Percentiles rank a stretch among this genome's conserved stretches.
These are phyloP conservation scores for Acanthopagrus latus DNA, from an alignment of 2,797 vertebrate species.

Conservation along the genomic window DNA sequence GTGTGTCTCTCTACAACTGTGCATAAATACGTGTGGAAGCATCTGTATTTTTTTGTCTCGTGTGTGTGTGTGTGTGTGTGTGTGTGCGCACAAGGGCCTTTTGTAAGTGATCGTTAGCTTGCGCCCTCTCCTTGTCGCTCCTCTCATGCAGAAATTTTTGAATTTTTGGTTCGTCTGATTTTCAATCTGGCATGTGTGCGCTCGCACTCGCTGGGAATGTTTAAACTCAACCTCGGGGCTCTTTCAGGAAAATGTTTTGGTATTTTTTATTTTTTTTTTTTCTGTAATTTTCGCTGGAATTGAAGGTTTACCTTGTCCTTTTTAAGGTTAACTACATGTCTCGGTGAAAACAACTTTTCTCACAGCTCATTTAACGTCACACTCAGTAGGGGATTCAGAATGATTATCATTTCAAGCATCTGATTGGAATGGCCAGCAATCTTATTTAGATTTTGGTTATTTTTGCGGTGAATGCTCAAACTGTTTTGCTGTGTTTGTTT, in stretches of 20 bases:
- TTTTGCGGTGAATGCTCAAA: not conserved
- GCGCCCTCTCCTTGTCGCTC: constrained; percentile 55
- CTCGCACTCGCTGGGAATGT: constrained; percentile 17
- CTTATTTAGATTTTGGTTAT: not conserved
- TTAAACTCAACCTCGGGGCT: constrained; percentile 48
- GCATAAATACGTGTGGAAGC: constrained; percentile 34
- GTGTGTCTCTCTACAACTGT: not conserved
- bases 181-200: constrained; percentile 23
- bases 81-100: constrained; percentile 9
- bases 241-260: constrained; percentile 24
- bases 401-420: constrained; percentile 38
- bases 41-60: constrained; percentile 30
- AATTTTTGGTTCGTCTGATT: constrained; percentile 44
- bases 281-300: constrained; percentile 20
- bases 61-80: constrained; percentile 6
- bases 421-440: constrained; percentile 17
- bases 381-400: constrained; percentile 6
- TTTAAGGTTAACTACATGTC: constrained; percentile 21
- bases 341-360: constrained; percentile 35
- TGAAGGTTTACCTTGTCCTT: constrained; percentile 18
- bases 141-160: constrained; percentile 58
- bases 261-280: constrained; percentile 39
- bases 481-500: not conserved
- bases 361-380: constrained; percentile 43
- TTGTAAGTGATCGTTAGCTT: constrained; percentile 53